These are phyloP conservation scores for Clunio marinus DNA, from an alignment of 2,888 invertebrate species.

Conservation along the genomic window DNA sequence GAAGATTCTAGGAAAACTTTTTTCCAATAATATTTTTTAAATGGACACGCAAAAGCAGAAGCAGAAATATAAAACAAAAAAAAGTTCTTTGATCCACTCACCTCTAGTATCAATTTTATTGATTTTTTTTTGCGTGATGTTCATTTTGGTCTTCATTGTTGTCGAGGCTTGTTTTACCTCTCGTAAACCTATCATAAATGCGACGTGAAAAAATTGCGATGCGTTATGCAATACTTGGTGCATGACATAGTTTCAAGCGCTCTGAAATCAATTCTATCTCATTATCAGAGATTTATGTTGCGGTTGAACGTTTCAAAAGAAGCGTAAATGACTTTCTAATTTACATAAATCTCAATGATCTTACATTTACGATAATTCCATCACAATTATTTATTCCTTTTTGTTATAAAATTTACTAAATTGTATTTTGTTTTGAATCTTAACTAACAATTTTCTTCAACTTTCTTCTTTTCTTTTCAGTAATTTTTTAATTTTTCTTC, in stretches of 20 bases:
- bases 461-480: slow-evolving; percentile 26
- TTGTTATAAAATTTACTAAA: background rate
- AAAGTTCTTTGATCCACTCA: slow-evolving; percentile 15
- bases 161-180: background rate
- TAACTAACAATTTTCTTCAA: background rate
- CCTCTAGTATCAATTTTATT: slow-evolving; percentile 31
- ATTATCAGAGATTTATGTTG: too few species aligned
- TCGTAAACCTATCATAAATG: background rate
- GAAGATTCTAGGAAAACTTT: background rate
- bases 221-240: background rate
- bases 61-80: background rate
- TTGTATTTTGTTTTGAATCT: background rate
- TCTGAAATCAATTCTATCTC: too few species aligned
- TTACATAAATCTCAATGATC: too few species aligned
- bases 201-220: background rate
- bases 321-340: too few species aligned
- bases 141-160: background rate
- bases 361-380: too few species aligned
- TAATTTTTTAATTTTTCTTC: slow-evolving; percentile 39
- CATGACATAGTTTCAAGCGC: background rate
- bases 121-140: slow-evolving; percentile 10
- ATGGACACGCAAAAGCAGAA: slow-evolving; percentile 5
- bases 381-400: too few species aligned
- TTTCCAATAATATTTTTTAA: background rate
- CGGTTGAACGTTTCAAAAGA: too few species aligned